Base-by-base conservation (phyloP, 1,140 invertebrate genomes). In the Portunus trituberculatus region DNA sequence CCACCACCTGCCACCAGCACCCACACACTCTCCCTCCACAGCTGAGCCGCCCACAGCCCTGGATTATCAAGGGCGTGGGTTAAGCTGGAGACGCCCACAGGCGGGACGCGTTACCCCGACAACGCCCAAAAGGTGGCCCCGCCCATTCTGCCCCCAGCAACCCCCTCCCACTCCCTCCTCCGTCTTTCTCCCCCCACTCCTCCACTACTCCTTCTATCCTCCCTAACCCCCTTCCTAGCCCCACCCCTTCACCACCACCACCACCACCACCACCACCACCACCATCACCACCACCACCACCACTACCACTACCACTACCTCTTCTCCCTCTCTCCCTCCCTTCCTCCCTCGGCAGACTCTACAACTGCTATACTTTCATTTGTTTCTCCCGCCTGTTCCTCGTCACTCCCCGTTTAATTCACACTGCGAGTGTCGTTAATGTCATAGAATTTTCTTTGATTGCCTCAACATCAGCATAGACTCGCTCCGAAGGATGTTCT, bases 61-160 rank as follows among this genome's bases (percentile, higher is more conserved):
- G 93, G 93, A 94, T 94, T 94, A 94, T 94, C 93, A 94, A 94
- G 93, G 93, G 93, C 93, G 93, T 89, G 93, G 88, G 93, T 67
- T 91, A 94, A 94, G 46, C 52, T 76, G 93, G 93, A 94, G 93
- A 94, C 93, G 93, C 93, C 93, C 87, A 94, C 93, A 88, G 93
- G 32, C 88, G 48, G 45, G 93, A 87, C 87, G 93, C 52, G 93
- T 94, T 94, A 94, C 93, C 87, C 93, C 59, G 93, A 89, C 93
- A 94, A 94, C 93, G 93, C 93, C 93, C 93, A 82, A 90, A 83
- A 29, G 46, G 87, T 67, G 29, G 88, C 93, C 93, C 93, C 87
- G 86, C 93, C 93, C 87, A 32, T 88, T 39, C 20, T 76, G 67
- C 67, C 67, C 67, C 67, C 67, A 76, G 67, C 67, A 76, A 76